Evolutionary conservation across 35 echinoderm and acorn worm species (phyloP).

Genomic region (Diadema setosum): DNA sequence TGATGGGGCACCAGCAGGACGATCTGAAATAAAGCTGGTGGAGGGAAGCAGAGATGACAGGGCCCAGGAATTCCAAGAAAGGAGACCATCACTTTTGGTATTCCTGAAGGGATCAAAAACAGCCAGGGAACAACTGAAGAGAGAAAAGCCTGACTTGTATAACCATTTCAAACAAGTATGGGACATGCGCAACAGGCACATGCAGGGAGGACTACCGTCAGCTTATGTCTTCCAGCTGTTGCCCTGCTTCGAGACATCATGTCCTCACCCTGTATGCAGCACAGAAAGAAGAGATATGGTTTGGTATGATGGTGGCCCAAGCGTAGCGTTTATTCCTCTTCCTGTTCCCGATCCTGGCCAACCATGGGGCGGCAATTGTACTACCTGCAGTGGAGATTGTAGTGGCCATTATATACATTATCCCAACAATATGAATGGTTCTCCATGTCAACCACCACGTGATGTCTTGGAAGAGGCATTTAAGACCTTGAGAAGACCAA

Average conservation of each 20-base stretch:
- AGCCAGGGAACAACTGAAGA: background rate
- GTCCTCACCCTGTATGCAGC: background rate
- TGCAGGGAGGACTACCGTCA: background rate
- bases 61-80: background rate
- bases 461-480: background rate
- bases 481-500: background rate
- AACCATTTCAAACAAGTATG: background rate
- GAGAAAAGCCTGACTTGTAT: background rate
- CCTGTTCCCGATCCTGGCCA: background rate
- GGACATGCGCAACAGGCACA: background rate
- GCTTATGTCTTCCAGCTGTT: background rate
- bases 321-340: background rate
- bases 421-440: background rate
- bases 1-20: constrained; percentile 25
- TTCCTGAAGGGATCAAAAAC: background rate
- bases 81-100: background rate
- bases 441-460: background rate
- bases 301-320: background rate
- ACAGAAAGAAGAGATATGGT: background rate
- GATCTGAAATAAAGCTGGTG: constrained; percentile 12
- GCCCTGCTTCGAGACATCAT: background rate
- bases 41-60: background rate
- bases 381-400: background rate
- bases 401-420: background rate
- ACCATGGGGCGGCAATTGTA: background rate